phyloP scores from a whole-genome alignment of 2,888 invertebrate species.

The Trissoscelio sp. region DNA sequence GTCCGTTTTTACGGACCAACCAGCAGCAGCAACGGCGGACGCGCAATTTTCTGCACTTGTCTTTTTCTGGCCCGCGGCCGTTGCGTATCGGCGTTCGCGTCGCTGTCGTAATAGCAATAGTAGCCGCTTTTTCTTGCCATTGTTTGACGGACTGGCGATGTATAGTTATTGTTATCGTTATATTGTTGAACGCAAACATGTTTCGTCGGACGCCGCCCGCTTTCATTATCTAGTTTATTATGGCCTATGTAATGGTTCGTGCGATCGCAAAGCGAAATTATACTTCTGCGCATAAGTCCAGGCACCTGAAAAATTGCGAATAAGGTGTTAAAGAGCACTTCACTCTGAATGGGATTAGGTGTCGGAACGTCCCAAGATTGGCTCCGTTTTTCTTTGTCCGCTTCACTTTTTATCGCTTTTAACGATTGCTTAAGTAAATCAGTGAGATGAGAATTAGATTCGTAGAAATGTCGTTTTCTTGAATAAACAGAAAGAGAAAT shows the following conservation, averaged over 20 bases:
- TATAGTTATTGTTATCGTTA: slow-evolving; percentile 45
- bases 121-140: slow-evolving; percentile 54
- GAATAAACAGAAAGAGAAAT: slow-evolving; percentile 9
- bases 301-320: slow-evolving; percentile 26
- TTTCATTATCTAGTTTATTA: slow-evolving; percentile 67
- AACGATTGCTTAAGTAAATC: slow-evolving; percentile 44
- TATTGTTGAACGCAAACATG: slow-evolving; percentile 44
- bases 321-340: slow-evolving; percentile 62
- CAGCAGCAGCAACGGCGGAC: slow-evolving; percentile 68
- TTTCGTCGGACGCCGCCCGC: slow-evolving; percentile 25
- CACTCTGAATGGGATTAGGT: slow-evolving; percentile 44
- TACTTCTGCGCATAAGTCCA: slow-evolving; percentile 45
- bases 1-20: slow-evolving; percentile 71
- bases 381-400: slow-evolving; percentile 36
- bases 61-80: slow-evolving; percentile 57
- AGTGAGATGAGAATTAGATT: not conserved
- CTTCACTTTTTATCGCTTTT: slow-evolving; percentile 4
- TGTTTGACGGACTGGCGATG: slow-evolving; percentile 34
- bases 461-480: slow-evolving; percentile 15
- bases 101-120: slow-evolving; percentile 51
- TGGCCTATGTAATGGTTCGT: slow-evolving; percentile 43
- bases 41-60: slow-evolving; percentile 80
- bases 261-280: slow-evolving; percentile 45
- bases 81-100: slow-evolving; percentile 39
- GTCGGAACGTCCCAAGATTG: slow-evolving; percentile 34